Evolutionary conservation across 2,113 vertebrate genomes (phyloP).

Genomic region (Prolemur simus): DNA sequence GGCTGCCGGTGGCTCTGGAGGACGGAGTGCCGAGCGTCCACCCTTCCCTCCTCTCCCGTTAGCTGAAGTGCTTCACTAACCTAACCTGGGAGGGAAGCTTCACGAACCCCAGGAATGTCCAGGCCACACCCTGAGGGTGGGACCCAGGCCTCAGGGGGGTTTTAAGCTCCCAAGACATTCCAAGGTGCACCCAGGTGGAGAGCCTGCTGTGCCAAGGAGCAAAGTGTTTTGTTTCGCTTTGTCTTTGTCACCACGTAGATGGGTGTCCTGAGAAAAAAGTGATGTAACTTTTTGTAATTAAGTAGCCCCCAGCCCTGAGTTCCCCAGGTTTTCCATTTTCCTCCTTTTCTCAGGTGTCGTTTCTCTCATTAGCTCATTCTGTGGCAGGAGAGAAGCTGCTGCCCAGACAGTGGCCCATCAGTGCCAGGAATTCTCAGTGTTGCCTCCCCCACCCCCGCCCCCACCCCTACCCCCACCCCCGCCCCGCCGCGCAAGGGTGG

Average conservation of each 20-base stretch:
- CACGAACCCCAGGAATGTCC: no score
- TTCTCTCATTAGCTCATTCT: neutral
- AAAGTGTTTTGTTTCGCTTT: no score
- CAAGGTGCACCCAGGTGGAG: neutral
- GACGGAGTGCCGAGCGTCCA: rapidly evolving
- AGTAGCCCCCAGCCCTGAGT: neutral
- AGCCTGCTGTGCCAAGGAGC: neutral
- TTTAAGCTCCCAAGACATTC: neutral
- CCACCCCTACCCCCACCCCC: neutral
- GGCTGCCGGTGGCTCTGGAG: neutral
- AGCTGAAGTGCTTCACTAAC: neutral
- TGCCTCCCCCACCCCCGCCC: neutral
- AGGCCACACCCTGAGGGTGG: neutral
- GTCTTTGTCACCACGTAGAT: neutral
- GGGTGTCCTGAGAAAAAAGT: neutral
- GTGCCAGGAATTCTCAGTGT: neutral
- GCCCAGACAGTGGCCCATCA: neutral
- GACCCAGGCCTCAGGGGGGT: neutral
- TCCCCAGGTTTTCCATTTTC: no score
- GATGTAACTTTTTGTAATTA: neutral
- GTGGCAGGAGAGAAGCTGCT: rapidly evolving
- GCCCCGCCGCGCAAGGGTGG: neutral
- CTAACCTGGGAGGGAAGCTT: neutral
- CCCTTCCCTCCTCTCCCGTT: no score
- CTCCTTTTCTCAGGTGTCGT: neutral